Conservation (phyloP, 2,888 invertebrate species). For the Caradrina kadenii region DNA sequence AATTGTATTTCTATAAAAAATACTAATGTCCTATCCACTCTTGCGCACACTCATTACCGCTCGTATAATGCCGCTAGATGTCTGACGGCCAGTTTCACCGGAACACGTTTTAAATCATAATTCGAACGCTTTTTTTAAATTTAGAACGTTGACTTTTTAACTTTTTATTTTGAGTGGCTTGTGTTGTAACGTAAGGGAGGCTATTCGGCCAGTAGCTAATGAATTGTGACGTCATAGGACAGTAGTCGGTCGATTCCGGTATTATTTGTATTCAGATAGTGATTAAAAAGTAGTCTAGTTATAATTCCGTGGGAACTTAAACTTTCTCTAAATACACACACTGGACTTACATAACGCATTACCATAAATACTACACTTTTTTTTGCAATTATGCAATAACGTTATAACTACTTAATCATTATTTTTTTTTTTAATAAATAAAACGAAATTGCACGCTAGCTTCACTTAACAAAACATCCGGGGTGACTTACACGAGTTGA, state of each 20-base stretch:
- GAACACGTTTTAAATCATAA: conserved; percentile 91
- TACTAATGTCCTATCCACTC: conserved; percentile 77
- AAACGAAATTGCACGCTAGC: background rate
- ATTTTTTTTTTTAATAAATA: conserved; percentile 17
- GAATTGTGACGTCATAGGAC: conserved; percentile 46
- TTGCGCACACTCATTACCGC: conserved; percentile 85
- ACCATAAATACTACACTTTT: conserved; percentile 12
- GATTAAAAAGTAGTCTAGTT: background rate
- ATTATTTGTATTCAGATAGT: background rate
- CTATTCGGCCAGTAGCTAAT: conserved; percentile 53
- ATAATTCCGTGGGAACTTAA: conserved; percentile 1
- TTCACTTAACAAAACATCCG: conserved; percentile 18
- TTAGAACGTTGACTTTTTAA: conserved; percentile 87
- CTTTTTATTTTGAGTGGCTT: conserved; percentile 70
- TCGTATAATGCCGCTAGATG: conserved; percentile 88
- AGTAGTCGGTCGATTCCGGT: conserved; percentile 10
- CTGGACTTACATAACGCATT: conserved; percentile 14
- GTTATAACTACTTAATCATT: background rate
- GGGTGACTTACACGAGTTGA: conserved; percentile 5
- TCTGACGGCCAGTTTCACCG: conserved; percentile 90
- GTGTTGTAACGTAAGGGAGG: conserved; percentile 50
- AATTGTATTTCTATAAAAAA: background rate
- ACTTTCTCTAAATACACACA: conserved; percentile 27
- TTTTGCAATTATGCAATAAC: conserved; percentile 13
- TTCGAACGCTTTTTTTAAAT: conserved; percentile 88